Base-by-base conservation (phyloP, 2,113 vertebrate species). In the Madoqua kirkii region DNA sequence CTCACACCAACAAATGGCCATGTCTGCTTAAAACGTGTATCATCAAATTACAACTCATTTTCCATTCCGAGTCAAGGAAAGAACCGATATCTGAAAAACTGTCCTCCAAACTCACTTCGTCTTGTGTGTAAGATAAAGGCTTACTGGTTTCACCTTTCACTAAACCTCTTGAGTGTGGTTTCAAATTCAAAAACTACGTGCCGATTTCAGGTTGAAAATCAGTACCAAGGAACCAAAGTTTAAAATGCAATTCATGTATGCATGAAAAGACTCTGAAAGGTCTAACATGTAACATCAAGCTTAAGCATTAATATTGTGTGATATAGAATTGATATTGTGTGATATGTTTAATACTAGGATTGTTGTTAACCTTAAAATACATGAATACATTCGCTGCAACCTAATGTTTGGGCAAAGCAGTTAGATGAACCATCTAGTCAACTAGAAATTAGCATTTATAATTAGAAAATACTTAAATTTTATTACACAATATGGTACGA, bases 171-270 rank as follows among this genome's bases (percentile, higher is more conserved):
- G 4, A 82, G 59, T 52, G 27, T 2, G 57, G 57, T 59, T 94
- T 97, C 84, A 93, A 90, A 71, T 78, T 94, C 36, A 95, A 82
- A 97, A 82, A 91, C 6, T 67, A 92, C 76, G 59, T 48, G 87
- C 67, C n/a, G 50, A 55, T 87, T 95, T 52, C n/a, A 71, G 48
- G 52, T 16, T 81, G 54, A 29, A 88, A 93, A 93, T 93, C 54
- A 74, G 84, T 45, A 90, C n/a, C 54, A 55, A 2, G 31, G 40
- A 87, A 87, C 84, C 27, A 94, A 11, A 91, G 12, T 89, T 67
- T n/a, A 93, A 95, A 92, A 94, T 52, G 8, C 16, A 81, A 62
- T 59, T 31, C 13, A 43, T 12, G 17, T 7, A 62, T 17, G 13
- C 12, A 8, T 57, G 55, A 55, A 74, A 62, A 91, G 27, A 96